phyloP scores from a whole-genome alignment of 2,113 vertebrate species.

The Danio rerio region DNA sequence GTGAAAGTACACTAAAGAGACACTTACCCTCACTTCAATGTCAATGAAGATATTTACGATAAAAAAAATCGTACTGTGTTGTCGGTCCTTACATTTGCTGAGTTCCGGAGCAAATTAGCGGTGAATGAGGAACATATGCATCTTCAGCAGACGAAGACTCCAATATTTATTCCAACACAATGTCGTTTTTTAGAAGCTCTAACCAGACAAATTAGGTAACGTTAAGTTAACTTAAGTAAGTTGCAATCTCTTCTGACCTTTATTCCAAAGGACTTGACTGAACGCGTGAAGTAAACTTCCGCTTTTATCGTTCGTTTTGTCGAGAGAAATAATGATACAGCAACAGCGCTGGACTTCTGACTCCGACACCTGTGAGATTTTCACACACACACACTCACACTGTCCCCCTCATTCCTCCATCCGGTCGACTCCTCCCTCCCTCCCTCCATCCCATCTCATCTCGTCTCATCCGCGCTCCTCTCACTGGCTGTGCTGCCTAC shows the following conservation, averaged over 20 bases:
- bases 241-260: conserved; percentile 9
- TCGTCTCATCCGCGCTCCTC: conserved; percentile 50
- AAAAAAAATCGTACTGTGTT: not conserved
- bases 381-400: conserved; percentile 21
- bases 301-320: conserved; percentile 22
- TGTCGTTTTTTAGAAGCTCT: not conserved
- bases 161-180: conserved; percentile 10
- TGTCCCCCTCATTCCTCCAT: conserved; percentile 29
- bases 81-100: not conserved
- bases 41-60: not conserved
- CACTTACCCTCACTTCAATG: conserved; percentile 65
- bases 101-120: conserved; percentile 4
- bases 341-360: conserved; percentile 51
- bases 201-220: not conserved
- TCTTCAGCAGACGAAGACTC: not conserved
- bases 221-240: conserved; percentile 7
- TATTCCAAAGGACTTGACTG: not conserved
- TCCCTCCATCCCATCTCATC: conserved; percentile 50
- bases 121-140: not conserved
- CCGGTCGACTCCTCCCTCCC: conserved; percentile 54
- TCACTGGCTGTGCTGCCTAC: conserved; percentile 24
- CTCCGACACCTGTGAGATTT: conserved; percentile 78
- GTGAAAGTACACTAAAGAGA: not conserved
- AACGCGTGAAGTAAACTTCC: not conserved
- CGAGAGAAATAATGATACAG: conserved; percentile 1